Percentiles rank a stretch among this genome's conserved stretches.
Conservation (phyloP, 2,797 vertebrate genomes). For the Graptemys geographica region DNA sequence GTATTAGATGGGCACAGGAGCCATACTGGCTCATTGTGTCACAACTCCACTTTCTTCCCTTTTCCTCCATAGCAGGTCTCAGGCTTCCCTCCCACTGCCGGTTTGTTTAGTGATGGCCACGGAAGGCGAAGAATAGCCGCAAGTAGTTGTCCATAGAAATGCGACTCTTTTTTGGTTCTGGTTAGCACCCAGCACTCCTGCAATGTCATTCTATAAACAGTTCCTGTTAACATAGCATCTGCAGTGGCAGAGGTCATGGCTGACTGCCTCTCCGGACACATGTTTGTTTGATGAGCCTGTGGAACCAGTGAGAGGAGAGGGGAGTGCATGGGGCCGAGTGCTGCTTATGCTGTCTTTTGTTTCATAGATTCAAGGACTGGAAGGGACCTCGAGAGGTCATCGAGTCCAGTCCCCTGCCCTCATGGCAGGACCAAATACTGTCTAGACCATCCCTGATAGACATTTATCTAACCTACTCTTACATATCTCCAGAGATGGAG, state of each 20-base stretch:
- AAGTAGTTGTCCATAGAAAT: background rate
- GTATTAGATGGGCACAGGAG: background rate
- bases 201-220: slow-evolving; percentile 7
- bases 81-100: background rate
- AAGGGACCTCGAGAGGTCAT: too few relatives aligned
- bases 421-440: too few relatives aligned
- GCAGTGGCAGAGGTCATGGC: background rate
- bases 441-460: too few relatives aligned
- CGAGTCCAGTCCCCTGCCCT: too few relatives aligned
- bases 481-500: too few relatives aligned
- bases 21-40: background rate
- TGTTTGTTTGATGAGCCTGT: background rate
- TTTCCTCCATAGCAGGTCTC: background rate
- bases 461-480: too few relatives aligned
- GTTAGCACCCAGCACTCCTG: slow-evolving; percentile 5
- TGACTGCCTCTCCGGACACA: fast-evolving
- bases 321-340: fast-evolving
- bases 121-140: background rate
- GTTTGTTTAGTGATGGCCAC: background rate
- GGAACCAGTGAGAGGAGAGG: background rate
- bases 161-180: background rate
- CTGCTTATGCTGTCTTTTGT: background rate
- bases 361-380: too few relatives aligned
- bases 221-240: slow-evolving; percentile 39
- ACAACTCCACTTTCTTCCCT: background rate